Evolutionary conservation across 1,140 invertebrate genomes (phyloP), one percentile per base, ranked within the genome.

Genomic region (Tetranychus cinnabarinus): DNA sequence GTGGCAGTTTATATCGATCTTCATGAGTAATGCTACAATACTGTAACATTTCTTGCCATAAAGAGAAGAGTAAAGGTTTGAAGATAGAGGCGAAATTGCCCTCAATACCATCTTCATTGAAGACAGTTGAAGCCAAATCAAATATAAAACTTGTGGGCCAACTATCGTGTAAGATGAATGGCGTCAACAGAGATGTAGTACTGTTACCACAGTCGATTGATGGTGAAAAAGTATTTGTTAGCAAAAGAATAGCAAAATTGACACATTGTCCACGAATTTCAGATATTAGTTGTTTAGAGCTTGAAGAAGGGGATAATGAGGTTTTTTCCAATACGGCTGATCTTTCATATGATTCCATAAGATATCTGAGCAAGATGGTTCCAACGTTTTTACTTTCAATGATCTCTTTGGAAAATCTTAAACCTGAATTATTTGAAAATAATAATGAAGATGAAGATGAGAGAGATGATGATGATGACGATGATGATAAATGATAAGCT

Each of bases 21-120:
- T 77, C 79, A n/a, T 83, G 78, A 61, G 86, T 74, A 58, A 79
- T 81, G n/a, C 80, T 77, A 5, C 76, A 74, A 63, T 80, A 78
- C 7, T 45, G 31, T 57, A 59, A 33, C 78, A 86, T 85, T 5
- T 77, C 75, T 31, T 78, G 70, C 66, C 80, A 81, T 8, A 87
- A 68, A 8, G 79, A 78, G 68, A 83, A 79, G 1, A 88, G 62
- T 34, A 88, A 66, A 33, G 84, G 83, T 1, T 74, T 75, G 68
- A 87, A 86, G 13, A 76, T 67, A 61, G 66, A n/a, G 35, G 31
- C 48, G 39, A 66, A 64, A 52, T 50, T 33, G 36, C 47, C n/a
- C 1, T 31, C 37, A 37, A 52, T 15, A 35, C 34, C 46, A 12
- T 39, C 59, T n/a, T 58, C 57, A 36, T 35, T 52, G 33, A 8